A percentile compares a stretch with the other conserved stretches of the same genome.
Evolutionary conservation across 1,140 invertebrate species (phyloP).

Genomic region (Uloborus diversus): DNA sequence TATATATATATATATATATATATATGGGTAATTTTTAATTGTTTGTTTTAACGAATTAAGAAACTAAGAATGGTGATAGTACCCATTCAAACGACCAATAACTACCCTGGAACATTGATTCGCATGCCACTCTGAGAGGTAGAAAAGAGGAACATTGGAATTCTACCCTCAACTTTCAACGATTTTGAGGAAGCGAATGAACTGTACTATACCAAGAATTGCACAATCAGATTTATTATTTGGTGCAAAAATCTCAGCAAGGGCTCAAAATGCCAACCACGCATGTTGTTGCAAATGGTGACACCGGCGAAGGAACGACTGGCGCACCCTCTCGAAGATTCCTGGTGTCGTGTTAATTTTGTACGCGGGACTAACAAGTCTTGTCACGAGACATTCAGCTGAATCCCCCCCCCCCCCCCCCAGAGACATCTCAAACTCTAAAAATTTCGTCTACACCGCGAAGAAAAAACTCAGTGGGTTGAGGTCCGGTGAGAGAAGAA

Average conservation of each 20-base stretch:
- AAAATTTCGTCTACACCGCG: neutral
- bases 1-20: too few relatives aligned
- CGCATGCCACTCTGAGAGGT: neutral
- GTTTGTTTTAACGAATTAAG: too few relatives aligned
- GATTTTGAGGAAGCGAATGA: neutral
- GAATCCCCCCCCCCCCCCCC: too few relatives aligned
- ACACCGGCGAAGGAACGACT: slow-evolving; percentile 1
- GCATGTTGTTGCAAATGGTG: too few relatives aligned
- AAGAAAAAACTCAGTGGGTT: too few relatives aligned
- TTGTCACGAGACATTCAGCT: neutral
- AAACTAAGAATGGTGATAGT: neutral
- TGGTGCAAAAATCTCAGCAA: neutral
- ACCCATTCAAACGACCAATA: neutral
- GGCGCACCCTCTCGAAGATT: slow-evolving; percentile 8
- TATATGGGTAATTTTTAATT: neutral
- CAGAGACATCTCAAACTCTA: neutral
- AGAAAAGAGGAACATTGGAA: neutral
- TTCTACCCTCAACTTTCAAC: neutral
- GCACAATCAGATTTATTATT: neutral
- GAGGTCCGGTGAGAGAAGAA: too few relatives aligned
- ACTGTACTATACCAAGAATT: neutral
- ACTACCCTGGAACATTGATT: neutral
- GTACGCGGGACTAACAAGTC: neutral
- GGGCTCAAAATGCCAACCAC: neutral
- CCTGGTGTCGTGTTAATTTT: neutral